Base-by-base conservation (phyloP, 2,888 invertebrate genomes). In the Aporophyla nigra region DNA sequence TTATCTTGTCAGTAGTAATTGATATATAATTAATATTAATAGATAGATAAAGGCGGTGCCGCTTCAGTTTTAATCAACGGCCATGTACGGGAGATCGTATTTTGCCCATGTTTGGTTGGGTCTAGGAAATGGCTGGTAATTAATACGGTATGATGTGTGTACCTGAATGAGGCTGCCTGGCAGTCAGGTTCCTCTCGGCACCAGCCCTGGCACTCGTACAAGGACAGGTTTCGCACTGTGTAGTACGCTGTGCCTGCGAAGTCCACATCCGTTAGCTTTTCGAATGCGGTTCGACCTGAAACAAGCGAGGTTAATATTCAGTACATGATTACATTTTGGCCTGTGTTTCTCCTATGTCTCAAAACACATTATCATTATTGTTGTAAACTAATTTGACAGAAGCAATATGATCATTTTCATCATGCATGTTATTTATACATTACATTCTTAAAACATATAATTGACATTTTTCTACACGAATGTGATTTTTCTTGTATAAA, bases 121-220 rank as follows among this genome's bases (percentile, higher is more conserved):
- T 68, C 40, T 49, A 67, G 71, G 66, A 84, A 79, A 77, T 62
- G 66, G 63, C 58, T n/a, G 49, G 61, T 86, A 72, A 87, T 83
- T 76, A 86, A 59, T 56, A 62, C 74, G 73, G 70, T 71, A 54
- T 66, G 24, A 74, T 78, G 70, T 75, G 24, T n/a, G 24, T 89
- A 97, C 97, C 97, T 97, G 94, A 99, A 99, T 5, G 99, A 98
- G 9, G 99, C 99, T 3, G 99, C 99, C 91, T 98, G 98, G 91
- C 99, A 99, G 91, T 99, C 99, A 0, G 98, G 98, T 90, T 99
- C 99, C 92, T 99, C 99, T 69, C 99, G 97, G 93, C 99, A 99
- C 99, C 99, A 99, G 53, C 99, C 99, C 93, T 99, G 99, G 94
- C 99, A 99, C 95, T 99, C 99, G 96, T 99, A 99, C 66, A 99